phyloP scores from a whole-genome alignment of 2,113 vertebrate species.

The Nipponia nippon region DNA sequence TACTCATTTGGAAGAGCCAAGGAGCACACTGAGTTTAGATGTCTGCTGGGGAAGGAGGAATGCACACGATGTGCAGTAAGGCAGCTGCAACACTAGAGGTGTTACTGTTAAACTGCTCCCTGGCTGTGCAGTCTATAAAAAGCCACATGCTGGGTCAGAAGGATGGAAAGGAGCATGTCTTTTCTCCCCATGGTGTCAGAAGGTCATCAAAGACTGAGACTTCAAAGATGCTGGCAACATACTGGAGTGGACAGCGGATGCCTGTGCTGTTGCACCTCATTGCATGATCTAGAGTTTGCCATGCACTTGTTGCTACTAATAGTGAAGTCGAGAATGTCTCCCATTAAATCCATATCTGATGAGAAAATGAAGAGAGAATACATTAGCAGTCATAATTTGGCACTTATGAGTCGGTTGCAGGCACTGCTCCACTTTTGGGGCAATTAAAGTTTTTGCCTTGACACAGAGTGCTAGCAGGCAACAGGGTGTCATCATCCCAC shows the following conservation, averaged over 20 bases:
- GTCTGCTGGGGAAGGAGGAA: not conserved
- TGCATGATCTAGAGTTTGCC: not conserved
- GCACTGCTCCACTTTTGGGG: constrained; percentile 4
- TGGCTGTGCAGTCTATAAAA: not conserved
- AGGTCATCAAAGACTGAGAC: not conserved
- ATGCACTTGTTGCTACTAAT: not conserved
- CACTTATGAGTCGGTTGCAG: not conserved
- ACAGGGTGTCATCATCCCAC: constrained; percentile 27
- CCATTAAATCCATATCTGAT: not conserved
- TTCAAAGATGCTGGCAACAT: not conserved
- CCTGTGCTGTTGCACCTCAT: not conserved
- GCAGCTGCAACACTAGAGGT: not conserved
- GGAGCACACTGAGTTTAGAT: not conserved
- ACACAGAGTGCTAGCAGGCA: constrained; percentile 39
- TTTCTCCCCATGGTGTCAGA: not conserved
- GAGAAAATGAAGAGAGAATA: not conserved
- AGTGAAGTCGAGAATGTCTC: not conserved
- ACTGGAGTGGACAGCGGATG: not conserved
- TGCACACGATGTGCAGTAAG: not conserved
- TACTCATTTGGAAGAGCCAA: not conserved
- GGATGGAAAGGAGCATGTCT: not conserved
- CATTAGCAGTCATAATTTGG: not conserved
- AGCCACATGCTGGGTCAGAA: not conserved
- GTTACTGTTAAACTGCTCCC: not conserved
- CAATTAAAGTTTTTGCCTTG: constrained; percentile 26